Evolutionary conservation across 1,140 invertebrate genomes (phyloP).

Genomic region (Rhynchophorus ferrugineus): DNA sequence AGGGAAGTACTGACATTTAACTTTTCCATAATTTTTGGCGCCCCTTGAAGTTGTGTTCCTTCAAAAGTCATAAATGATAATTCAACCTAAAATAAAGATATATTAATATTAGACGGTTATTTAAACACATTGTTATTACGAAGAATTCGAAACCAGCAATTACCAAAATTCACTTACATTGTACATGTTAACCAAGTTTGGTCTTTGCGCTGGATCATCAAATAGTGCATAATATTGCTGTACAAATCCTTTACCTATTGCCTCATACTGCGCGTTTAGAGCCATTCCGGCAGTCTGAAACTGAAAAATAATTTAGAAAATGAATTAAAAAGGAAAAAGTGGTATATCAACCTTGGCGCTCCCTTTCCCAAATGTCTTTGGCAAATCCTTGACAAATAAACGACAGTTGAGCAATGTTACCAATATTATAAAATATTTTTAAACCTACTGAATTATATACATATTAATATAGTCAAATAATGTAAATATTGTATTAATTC

Average conservation of each 20-base stretch:
- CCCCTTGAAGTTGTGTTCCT: constrained; percentile 83
- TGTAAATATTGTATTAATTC: too few relatives aligned
- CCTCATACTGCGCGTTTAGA: constrained; percentile 82
- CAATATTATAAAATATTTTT: too few relatives aligned
- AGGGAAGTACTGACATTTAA: constrained; percentile 64
- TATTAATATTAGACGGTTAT: too few relatives aligned
- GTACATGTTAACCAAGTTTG: constrained; percentile 80
- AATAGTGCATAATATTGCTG: constrained; percentile 88
- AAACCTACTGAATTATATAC: too few relatives aligned
- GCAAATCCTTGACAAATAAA: too few relatives aligned
- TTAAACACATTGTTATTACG: too few relatives aligned
- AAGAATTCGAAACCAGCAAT: too few relatives aligned
- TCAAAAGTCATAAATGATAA: constrained; percentile 94
- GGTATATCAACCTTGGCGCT: too few relatives aligned
- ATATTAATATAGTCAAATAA: too few relatives aligned
- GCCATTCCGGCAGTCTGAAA: constrained; percentile 52
- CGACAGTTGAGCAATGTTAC: too few relatives aligned
- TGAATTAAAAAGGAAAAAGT: not conserved
- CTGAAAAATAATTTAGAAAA: not conserved
- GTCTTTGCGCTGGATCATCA: constrained; percentile 75
- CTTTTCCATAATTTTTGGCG: constrained; percentile 90
- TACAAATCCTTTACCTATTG: constrained; percentile 87
- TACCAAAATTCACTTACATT: constrained; percentile 63
- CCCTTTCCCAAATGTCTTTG: too few relatives aligned
- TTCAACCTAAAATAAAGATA: constrained; percentile 58